Conservation (phyloP, 2,888 invertebrate species). For the Erebia aethiops region DNA sequence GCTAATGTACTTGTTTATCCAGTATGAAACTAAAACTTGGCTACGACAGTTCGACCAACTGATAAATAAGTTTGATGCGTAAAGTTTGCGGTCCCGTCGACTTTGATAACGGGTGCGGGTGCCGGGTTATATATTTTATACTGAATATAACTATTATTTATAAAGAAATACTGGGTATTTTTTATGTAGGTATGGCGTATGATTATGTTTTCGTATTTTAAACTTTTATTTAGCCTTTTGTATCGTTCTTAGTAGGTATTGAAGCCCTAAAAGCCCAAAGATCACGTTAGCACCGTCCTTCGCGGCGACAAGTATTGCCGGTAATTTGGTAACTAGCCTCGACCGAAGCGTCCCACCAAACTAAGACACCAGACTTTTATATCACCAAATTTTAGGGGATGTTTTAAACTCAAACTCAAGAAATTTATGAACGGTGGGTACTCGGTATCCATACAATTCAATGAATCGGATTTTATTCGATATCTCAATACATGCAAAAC, state of each 20-base stretch:
- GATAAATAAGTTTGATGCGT: conserved; percentile 23
- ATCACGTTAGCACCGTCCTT: too few species aligned
- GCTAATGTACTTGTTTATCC: conserved; percentile 7
- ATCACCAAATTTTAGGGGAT: too few species aligned
- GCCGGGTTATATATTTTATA: background rate
- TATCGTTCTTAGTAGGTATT: too few species aligned
- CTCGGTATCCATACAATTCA: conserved; percentile 10
- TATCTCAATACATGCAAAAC: conserved; percentile 19
- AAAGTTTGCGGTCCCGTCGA: conserved; percentile 24
- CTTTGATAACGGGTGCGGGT: conserved; percentile 6
- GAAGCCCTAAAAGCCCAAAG: too few species aligned
- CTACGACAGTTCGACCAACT: background rate
- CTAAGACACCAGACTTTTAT: too few species aligned
- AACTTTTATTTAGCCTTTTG: background rate
- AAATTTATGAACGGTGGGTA: too few species aligned
- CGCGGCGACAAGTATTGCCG: too few species aligned
- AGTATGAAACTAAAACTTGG: conserved; percentile 4
- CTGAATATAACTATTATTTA: background rate
- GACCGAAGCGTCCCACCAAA: too few species aligned
- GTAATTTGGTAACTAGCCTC: too few species aligned
- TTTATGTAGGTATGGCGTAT: background rate
- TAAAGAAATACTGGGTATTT: too few species aligned
- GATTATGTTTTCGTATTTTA: background rate
- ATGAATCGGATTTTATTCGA: conserved; percentile 18
- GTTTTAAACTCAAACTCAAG: too few species aligned